These are phyloP conservation scores for Rattus rattus DNA, from an alignment of 2,113 vertebrate species.

Conservation along the genomic window DNA sequence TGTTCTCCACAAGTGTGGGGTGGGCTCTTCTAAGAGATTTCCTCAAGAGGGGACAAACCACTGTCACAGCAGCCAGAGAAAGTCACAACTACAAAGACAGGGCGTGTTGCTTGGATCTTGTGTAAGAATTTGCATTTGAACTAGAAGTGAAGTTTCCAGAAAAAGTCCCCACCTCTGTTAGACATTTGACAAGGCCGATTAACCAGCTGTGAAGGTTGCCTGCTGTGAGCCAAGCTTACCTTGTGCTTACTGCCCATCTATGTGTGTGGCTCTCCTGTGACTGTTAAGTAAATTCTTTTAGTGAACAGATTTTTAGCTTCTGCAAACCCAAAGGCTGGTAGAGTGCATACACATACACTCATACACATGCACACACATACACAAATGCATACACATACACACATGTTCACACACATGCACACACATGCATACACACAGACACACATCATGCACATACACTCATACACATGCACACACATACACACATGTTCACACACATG, in stretches of 20 bases:
- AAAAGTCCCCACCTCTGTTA: background rate
- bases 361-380: background rate
- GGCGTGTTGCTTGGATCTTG: background rate
- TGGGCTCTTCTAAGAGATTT: background rate
- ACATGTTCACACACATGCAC: too few relatives aligned
- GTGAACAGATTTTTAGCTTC: background rate
- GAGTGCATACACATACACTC: too few relatives aligned
- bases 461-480: too few relatives aligned
- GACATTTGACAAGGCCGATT: background rate
- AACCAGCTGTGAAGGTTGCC: background rate
- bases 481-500: too few relatives aligned
- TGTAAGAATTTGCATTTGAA: background rate
- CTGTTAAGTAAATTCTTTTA: background rate
- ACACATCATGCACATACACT: too few relatives aligned
- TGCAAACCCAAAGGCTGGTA: too few relatives aligned
- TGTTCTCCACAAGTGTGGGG: background rate
- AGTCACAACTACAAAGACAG: background rate
- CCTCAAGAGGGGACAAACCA: too few relatives aligned
- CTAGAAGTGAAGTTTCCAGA: background rate
- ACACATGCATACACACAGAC: too few relatives aligned
- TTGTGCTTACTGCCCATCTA: background rate
- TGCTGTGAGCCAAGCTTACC: too few relatives aligned
- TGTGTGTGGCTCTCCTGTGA: background rate
- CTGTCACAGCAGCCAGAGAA: too few relatives aligned
- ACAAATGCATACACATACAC: too few relatives aligned